Conservation (phyloP, 2,113 vertebrate genomes). For the Lasiurus cinereus region DNA sequence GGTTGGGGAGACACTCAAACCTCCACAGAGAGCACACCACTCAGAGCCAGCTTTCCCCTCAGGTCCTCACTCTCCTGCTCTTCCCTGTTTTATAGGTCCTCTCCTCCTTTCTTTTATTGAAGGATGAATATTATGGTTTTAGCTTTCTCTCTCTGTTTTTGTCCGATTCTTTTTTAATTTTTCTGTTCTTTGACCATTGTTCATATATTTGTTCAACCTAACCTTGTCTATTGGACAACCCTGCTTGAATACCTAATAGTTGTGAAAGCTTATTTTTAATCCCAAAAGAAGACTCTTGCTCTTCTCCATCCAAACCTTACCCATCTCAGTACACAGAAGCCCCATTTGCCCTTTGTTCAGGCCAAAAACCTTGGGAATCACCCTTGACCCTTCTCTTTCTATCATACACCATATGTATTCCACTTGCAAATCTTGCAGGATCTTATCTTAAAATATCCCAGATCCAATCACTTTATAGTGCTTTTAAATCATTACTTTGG, state of each 20-base stretch:
- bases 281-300: not conserved
- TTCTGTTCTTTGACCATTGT: not conserved
- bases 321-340: not conserved
- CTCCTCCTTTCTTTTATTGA: not conserved
- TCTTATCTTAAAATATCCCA: not conserved
- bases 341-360: not conserved
- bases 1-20: not conserved
- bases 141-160: not conserved
- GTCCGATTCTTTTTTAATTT: not conserved
- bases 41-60: not conserved
- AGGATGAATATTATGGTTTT: not conserved
- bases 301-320: not conserved
- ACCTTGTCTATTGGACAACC: not conserved
- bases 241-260: not conserved
- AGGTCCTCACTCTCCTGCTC: not conserved
- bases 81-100: not conserved
- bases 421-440: not conserved
- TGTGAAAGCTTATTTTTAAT: not conserved
- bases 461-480: not conserved
- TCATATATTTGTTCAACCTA: not conserved
- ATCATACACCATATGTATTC: not conserved
- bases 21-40: rapidly evolving
- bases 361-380: not conserved
- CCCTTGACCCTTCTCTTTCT: not conserved
- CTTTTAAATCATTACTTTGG: not conserved